Conservation (phyloP, 2,888 invertebrate species). For the Julus scanicus region DNA sequence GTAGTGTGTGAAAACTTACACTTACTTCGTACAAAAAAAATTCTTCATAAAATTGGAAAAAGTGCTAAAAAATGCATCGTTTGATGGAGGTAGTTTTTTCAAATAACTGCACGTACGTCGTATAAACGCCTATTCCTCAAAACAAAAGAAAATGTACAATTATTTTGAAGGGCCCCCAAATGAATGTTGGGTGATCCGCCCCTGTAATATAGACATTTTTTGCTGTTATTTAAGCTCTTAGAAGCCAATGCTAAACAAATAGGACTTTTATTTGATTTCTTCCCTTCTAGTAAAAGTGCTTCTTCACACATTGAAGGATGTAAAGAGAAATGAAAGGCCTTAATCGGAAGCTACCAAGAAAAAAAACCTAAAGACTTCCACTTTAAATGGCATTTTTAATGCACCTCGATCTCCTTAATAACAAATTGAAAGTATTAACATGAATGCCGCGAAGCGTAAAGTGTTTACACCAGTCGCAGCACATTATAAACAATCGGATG, state of each 20-base stretch:
- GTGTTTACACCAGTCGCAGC: slow-evolving; percentile 23
- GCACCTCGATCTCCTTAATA: slow-evolving; percentile 30
- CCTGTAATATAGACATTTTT: not conserved
- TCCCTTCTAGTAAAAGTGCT: slow-evolving; percentile 8
- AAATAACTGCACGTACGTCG: no score
- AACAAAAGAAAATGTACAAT: no score
- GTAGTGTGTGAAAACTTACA: no score
- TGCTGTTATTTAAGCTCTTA: not conserved
- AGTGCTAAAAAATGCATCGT: no score
- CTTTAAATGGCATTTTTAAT: slow-evolving; percentile 30
- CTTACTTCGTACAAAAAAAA: no score
- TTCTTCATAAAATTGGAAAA: no score
- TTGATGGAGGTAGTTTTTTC: no score
- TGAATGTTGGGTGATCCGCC: no score
- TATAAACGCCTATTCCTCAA: no score
- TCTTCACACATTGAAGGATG: not conserved
- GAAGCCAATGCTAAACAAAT: not conserved
- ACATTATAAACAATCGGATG: not conserved
- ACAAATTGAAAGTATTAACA: slow-evolving; percentile 48
- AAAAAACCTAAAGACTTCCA: slow-evolving; percentile 4
- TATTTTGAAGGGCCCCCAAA: no score
- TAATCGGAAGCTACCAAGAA: not conserved
- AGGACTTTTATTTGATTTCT: slow-evolving; percentile 1
- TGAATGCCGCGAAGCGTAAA: slow-evolving; percentile 9
- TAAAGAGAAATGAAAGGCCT: not conserved